These are phyloP conservation scores for Mnemiopsis leidyi DNA, from an alignment of 37 sponge, comb jelly and placozoan genomes.

Conservation along the genomic window DNA sequence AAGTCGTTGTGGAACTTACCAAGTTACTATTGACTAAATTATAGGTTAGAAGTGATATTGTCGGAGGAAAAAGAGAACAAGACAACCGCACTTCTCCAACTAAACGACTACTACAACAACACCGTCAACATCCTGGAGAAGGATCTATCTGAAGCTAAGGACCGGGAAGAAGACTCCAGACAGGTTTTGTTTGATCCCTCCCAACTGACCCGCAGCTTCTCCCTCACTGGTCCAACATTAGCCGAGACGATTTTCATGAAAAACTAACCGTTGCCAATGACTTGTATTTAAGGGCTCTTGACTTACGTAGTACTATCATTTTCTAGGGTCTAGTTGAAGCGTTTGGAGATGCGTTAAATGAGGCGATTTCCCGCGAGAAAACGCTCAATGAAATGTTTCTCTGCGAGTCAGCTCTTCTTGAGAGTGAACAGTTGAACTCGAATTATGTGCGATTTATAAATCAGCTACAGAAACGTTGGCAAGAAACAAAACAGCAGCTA, in stretches of 20 bases:
- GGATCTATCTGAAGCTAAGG: conserved; percentile 13
- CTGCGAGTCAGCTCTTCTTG: not conserved
- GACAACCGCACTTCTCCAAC: not conserved
- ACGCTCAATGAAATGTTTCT: not conserved
- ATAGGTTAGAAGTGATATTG: not conserved
- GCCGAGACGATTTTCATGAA: too few species aligned
- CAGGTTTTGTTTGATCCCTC: not conserved
- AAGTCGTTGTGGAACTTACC: too few species aligned
- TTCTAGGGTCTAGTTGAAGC: not conserved
- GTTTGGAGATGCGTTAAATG: not conserved
- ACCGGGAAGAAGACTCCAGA: conserved; percentile 11
- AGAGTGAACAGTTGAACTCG: not conserved
- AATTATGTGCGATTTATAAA: not conserved
- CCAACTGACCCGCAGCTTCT: not conserved
- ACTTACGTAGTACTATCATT: not conserved
- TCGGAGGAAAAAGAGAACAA: not conserved
- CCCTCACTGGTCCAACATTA: too few species aligned
- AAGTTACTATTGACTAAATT: too few species aligned
- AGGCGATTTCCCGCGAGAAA: not conserved
- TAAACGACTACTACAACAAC: conserved; percentile 34
- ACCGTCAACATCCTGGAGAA: conserved; percentile 22
- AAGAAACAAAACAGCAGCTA: not conserved
- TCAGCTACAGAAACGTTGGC: not conserved
- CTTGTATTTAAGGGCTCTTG: too few species aligned
- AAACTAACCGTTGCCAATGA: too few species aligned